These are phyloP conservation scores for Cryptomyrus ogoouensis DNA, from an alignment of 2,113 vertebrate species.

Conservation along the genomic window DNA sequence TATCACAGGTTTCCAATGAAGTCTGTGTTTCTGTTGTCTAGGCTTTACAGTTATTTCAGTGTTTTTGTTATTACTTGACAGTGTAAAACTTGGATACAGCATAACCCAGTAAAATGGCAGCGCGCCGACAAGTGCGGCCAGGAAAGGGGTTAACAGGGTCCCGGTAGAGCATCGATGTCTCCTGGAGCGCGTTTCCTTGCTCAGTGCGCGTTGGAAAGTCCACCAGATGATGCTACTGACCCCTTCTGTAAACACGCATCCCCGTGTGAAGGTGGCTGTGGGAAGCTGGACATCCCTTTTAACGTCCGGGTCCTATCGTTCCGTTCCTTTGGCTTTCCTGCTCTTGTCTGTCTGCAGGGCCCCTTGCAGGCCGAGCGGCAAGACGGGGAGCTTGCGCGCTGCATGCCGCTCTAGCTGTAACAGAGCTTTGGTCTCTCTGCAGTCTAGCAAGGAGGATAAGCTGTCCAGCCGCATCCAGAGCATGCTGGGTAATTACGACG, in stretches of 20 bases:
- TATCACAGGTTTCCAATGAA: neutral
- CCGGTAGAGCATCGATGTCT: neutral
- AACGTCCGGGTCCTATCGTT: neutral
- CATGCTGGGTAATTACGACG: conserved; percentile 98
- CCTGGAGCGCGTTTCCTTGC: neutral
- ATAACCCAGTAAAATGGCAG: neutral
- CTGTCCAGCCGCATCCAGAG: conserved; percentile 97
- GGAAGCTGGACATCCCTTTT: neutral
- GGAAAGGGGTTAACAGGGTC: neutral
- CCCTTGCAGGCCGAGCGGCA: neutral
- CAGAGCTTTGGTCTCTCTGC: conserved; percentile 27
- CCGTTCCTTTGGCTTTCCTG: neutral
- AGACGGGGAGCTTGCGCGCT: neutral
- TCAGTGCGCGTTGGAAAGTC: neutral
- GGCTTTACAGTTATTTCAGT: neutral
- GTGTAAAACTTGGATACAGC: neutral
- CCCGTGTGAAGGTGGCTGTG: neutral
- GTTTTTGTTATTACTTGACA: neutral
- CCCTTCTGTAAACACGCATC: neutral
- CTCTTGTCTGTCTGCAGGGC: neutral
- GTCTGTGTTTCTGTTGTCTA: neutral
- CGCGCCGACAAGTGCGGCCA: neutral
- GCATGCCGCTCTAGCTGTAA: neutral
- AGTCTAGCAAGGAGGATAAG: conserved; percentile 97
- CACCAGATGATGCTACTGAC: neutral